Percentiles rank a stretch among this genome's conserved stretches.
These are phyloP conservation scores for Cylloceria caligata DNA, from an alignment of 2,888 invertebrate species.

Conservation along the genomic window DNA sequence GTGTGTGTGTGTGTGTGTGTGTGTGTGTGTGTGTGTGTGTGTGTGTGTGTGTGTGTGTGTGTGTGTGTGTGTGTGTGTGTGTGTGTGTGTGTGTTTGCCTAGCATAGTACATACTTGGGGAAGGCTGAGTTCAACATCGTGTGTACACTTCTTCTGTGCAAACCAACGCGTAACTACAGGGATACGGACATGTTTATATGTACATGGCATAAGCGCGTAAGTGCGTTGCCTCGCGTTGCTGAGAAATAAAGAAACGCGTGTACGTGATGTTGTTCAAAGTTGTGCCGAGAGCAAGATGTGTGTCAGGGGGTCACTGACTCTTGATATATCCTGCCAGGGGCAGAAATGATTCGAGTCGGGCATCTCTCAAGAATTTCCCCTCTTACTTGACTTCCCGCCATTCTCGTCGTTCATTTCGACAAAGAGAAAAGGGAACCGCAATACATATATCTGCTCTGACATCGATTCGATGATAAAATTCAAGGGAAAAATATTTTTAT, in stretches of 20 bases:
- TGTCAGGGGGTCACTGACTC: slow-evolving; percentile 78
- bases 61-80: not conserved
- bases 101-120: slow-evolving; percentile 10
- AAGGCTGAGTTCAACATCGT: slow-evolving; percentile 5
- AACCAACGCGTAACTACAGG: slow-evolving; percentile 14
- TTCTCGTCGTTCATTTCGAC: slow-evolving; percentile 6
- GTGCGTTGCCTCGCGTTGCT: slow-evolving; percentile 46
- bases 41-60: slow-evolving; percentile 4
- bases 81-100: not conserved
- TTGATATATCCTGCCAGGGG: slow-evolving; percentile 55
- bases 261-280: slow-evolving; percentile 53
- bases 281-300: slow-evolving; percentile 70
- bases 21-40: not conserved
- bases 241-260: slow-evolving; percentile 62
- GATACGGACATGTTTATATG: slow-evolving; percentile 46
- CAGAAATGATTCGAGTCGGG: slow-evolving; percentile 55
- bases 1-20: not conserved
- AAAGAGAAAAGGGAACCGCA: not conserved
- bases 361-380: slow-evolving; percentile 35
- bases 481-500: not conserved
- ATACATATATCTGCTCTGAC: not conserved
- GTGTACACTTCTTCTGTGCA: slow-evolving; percentile 1
- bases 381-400: not conserved
- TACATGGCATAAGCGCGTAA: slow-evolving; percentile 3
- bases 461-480: not conserved